phyloP scores from a whole-genome alignment of 2,113 vertebrate genomes.

The Hirundichthys speculiger region DNA sequence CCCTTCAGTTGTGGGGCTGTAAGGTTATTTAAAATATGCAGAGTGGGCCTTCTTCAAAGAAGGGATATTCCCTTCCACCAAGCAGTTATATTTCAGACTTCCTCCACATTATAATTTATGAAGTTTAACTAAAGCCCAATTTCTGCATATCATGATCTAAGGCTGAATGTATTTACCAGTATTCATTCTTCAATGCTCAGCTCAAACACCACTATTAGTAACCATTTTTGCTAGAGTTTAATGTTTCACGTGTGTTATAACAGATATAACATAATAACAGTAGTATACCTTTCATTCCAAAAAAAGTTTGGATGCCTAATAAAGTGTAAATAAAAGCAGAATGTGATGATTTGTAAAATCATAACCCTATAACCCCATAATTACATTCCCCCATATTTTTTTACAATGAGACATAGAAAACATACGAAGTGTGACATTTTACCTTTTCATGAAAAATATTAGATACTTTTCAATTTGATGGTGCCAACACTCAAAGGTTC shows the following conservation, averaged over 20 bases:
- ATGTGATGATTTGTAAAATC: too few species aligned
- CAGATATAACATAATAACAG: background rate
- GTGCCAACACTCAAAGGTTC: too few species aligned
- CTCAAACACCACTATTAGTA: background rate
- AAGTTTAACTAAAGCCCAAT: background rate
- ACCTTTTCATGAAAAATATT: too few species aligned
- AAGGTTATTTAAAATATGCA: conserved; percentile 36
- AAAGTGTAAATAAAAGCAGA: too few species aligned
- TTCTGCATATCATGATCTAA: background rate
- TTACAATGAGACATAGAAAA: too few species aligned
- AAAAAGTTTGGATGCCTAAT: too few species aligned
- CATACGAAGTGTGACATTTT: too few species aligned
- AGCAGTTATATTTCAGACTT: conserved; percentile 9
- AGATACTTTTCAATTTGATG: too few species aligned
- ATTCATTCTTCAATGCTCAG: background rate
- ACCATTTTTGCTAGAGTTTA: background rate
- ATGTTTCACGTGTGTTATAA: conserved; percentile 18
- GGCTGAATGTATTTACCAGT: background rate
- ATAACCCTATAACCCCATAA: too few species aligned
- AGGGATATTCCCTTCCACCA: conserved; percentile 4
- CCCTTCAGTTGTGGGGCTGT: conserved; percentile 43
- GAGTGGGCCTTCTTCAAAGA: conserved; percentile 20
- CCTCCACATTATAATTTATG: conserved; percentile 20
- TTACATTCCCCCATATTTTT: too few species aligned
- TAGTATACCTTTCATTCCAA: too few species aligned